Evolutionary conservation across 2,888 invertebrate species (phyloP).

Genomic region (Aleiodes testaceus): DNA sequence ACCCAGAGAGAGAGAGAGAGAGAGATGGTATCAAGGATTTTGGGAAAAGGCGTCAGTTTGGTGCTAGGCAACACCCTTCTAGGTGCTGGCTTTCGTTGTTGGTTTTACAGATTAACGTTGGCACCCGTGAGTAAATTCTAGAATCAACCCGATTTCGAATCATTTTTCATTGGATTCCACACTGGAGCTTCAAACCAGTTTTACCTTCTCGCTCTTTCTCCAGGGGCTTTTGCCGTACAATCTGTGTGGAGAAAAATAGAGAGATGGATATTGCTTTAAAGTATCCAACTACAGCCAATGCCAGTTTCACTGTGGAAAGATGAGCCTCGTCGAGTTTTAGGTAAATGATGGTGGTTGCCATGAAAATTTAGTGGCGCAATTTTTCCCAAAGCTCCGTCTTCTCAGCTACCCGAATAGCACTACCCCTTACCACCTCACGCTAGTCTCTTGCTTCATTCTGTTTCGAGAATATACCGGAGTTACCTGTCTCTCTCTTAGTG

Average conservation of each 20-base stretch:
- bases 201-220: not conserved
- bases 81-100: conserved; percentile 53
- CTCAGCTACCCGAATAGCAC: conserved; percentile 44
- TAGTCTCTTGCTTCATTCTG: conserved; percentile 25
- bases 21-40: conserved; percentile 22
- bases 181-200: not conserved
- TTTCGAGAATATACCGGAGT: not conserved
- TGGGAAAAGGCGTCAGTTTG: conserved; percentile 16
- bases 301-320: conserved; percentile 35
- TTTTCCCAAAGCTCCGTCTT: conserved; percentile 62
- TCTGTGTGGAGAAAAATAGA: conserved; percentile 37
- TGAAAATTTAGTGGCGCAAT: conserved; percentile 67
- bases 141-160: conserved; percentile 41
- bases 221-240: not conserved
- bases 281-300: conserved; percentile 31
- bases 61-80: conserved; percentile 49
- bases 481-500: conserved; percentile 30
- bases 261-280: conserved; percentile 19
- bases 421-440: conserved; percentile 33
- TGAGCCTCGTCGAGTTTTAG: conserved; percentile 58
- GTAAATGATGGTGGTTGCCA: conserved; percentile 68
- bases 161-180: conserved; percentile 30
- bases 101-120: conserved; percentile 66
- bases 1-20: not conserved
- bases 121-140: conserved; percentile 28